Base-by-base conservation (phyloP, 1,140 invertebrate genomes). In the Holotrichia oblita region DNA sequence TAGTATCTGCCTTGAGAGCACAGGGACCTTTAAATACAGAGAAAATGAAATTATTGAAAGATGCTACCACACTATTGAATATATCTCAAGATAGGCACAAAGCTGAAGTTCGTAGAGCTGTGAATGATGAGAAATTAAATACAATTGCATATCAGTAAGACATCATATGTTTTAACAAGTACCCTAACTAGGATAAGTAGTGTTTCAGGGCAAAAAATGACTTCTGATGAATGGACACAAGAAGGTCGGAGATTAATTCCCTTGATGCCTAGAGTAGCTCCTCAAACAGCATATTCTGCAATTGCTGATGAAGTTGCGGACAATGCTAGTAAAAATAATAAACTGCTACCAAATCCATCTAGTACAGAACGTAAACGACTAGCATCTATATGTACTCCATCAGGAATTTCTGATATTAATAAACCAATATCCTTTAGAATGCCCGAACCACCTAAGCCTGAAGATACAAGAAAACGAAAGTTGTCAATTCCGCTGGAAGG, bases 21-120 rank as follows among this genome's bases (percentile, higher is more conserved):
- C 96, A 98, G 89, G 97, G 97, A 78, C 90, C 93, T 84, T 92
- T 97, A 48, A 95, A 91, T 83, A 92, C 92, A 84, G 93, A 94
- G 81, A 97, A 96, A 90, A 93, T 93, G 86, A 94, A 94, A 86
- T 88, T 97, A 79, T 89, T 98, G 61, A 92, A 93, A 85, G 95
- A 97, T 85, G 88, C 97, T 78, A 92, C 94, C 83, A 90, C 90
- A 84, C 89, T 92, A 85, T 91, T 98, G 81, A 95, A 95, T 88
- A 97, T 98, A 86, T 93, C 94, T 73, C 91, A 93, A 85, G 97
- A 98, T 87, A 90, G 97, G 81, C 96, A 98, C 87, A 92, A 94
- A 82, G 96, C 96, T 79, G 97, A 98, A 90, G 91, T 97, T 82
- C 89, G 96, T 80, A 90, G 96, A 85, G 96, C 95, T 80, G 93